A percentile compares a stretch with the other conserved stretches of the same genome.
These are phyloP conservation scores for Calidris pugnax DNA, from an alignment of 2,113 vertebrate genomes.

Conservation along the genomic window DNA sequence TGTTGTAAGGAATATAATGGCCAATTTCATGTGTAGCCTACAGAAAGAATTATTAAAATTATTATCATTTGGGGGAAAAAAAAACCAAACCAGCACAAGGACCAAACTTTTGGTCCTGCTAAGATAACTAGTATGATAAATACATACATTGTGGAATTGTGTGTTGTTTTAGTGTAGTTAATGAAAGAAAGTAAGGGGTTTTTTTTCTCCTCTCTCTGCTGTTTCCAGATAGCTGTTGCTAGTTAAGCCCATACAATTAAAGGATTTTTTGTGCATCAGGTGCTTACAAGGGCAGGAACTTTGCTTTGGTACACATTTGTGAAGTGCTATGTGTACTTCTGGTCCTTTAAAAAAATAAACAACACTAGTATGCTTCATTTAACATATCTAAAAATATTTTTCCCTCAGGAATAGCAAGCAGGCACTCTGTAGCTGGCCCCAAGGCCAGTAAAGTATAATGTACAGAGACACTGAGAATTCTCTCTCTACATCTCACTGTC, in stretches of 20 bases:
- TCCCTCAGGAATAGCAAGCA: background rate
- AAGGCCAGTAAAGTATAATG: background rate
- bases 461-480: background rate
- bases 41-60: background rate
- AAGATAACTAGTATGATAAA: background rate
- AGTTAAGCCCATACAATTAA: background rate
- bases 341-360: constrained; percentile 37
- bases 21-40: background rate
- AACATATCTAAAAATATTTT: constrained; percentile 53
- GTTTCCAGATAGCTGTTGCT: background rate
- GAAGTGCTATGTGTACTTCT: background rate
- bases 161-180: background rate
- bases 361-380: constrained; percentile 41
- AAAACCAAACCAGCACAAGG: background rate
- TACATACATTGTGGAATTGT: background rate
- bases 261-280: background rate
- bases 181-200: background rate
- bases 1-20: background rate
- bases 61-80: background rate
- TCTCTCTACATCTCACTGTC: background rate
- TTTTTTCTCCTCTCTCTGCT: background rate
- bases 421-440: background rate
- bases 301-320: background rate
- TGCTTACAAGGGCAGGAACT: constrained; percentile 6
- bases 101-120: background rate